A percentile compares a stretch with the other conserved stretches of the same genome.
Evolutionary conservation across 2,888 invertebrate species (phyloP).

Genomic region (Eumacrocentrus americanus): DNA sequence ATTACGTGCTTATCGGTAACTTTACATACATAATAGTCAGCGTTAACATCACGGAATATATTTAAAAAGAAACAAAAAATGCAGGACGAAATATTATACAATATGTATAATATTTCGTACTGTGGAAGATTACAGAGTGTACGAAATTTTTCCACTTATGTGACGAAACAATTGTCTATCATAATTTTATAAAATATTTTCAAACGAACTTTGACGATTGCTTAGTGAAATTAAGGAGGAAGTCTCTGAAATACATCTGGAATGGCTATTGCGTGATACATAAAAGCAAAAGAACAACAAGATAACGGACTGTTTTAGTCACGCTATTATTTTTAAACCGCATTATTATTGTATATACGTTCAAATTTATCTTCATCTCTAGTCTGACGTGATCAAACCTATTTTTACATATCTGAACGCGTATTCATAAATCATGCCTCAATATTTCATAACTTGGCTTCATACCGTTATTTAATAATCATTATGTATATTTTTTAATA

Average conservation of each 20-base stretch:
- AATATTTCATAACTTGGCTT: no score
- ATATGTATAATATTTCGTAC: background rate
- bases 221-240: background rate
- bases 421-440: background rate
- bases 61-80: background rate
- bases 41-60: background rate
- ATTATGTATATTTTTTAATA: background rate
- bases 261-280: background rate
- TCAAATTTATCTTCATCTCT: slow-evolving; percentile 10
- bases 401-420: background rate
- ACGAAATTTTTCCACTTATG: background rate
- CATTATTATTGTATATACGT: slow-evolving; percentile 32
- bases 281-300: background rate
- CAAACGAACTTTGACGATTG: background rate
- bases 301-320: slow-evolving; percentile 6
- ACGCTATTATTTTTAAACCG: slow-evolving; percentile 11
- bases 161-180: background rate
- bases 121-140: background rate
- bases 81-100: background rate
- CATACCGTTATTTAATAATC: background rate
- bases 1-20: no score
- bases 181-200: background rate
- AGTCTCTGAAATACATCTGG: background rate
- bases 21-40: background rate
- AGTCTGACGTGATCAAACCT: background rate